These are phyloP conservation scores for Pseudomyrmex sp. DNA, from an alignment of 1,140 invertebrate species.

Conservation along the genomic window DNA sequence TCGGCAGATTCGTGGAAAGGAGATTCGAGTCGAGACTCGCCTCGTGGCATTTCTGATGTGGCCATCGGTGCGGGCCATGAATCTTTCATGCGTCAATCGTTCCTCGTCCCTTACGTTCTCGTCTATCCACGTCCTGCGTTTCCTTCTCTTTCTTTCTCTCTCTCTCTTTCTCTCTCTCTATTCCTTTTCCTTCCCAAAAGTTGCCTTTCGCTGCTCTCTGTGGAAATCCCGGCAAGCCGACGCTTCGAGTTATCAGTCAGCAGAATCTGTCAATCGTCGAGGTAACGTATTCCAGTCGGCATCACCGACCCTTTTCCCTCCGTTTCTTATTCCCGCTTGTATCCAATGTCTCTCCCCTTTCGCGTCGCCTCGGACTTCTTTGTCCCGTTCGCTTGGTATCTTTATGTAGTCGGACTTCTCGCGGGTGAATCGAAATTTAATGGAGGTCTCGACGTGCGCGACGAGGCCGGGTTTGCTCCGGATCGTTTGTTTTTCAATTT, in stretches of 20 bases:
- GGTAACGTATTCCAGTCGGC: slow-evolving; percentile 66
- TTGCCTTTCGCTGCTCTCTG: slow-evolving; percentile 26
- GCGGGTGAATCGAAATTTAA: slow-evolving; percentile 48
- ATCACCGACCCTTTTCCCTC: slow-evolving; percentile 14
- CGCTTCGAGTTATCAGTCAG: slow-evolving; percentile 71
- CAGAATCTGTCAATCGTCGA: slow-evolving; percentile 73
- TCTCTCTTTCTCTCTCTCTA: background rate
- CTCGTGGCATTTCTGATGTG: slow-evolving; percentile 75
- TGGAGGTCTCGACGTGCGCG: slow-evolving; percentile 19
- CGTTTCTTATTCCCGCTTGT: slow-evolving; percentile 36
- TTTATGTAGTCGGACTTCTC: slow-evolving; percentile 5
- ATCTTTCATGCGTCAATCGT: slow-evolving; percentile 79
- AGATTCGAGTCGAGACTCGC: slow-evolving; percentile 67
- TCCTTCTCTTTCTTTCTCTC: slow-evolving; percentile 17
- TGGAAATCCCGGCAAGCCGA: slow-evolving; percentile 60
- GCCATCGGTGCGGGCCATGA: slow-evolving; percentile 76
- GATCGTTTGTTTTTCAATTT: slow-evolving; percentile 47
- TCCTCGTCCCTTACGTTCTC: slow-evolving; percentile 45
- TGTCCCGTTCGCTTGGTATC: background rate
- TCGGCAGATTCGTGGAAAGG: slow-evolving; percentile 65
- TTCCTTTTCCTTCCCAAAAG: slow-evolving; percentile 5
- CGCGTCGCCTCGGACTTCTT: slow-evolving; percentile 2
- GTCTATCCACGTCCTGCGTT: background rate
- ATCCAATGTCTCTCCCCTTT: slow-evolving; percentile 37
- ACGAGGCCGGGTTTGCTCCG: slow-evolving; percentile 22